Conservation (phyloP, 2,888 invertebrate genomes). For the Muscina levida region DNA sequence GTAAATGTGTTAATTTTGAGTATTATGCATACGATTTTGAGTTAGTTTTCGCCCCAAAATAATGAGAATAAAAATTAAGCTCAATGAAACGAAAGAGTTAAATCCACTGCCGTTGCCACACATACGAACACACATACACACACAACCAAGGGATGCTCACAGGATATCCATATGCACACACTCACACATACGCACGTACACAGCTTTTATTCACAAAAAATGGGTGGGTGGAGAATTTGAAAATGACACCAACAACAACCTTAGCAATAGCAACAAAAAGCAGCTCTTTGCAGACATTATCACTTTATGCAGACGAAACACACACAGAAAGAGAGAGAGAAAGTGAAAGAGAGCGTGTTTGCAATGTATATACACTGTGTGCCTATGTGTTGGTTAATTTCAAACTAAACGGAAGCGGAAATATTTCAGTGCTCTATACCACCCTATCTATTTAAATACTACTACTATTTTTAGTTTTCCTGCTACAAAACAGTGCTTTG, state of each 20-base stretch:
- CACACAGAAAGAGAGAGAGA: background rate
- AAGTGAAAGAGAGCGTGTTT: background rate
- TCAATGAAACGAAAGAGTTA: constrained; percentile 66
- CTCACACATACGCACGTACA: background rate
- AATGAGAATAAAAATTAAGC: constrained; percentile 64
- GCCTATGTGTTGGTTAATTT: background rate
- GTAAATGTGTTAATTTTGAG: constrained; percentile 60
- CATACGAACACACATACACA: constrained; percentile 17
- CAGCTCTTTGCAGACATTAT: constrained; percentile 51
- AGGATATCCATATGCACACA: constrained; percentile 19
- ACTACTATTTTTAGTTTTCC: too few species aligned
- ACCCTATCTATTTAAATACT: too few species aligned
- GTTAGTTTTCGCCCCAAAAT: constrained; percentile 66
- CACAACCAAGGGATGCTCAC: background rate
- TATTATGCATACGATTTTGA: constrained; percentile 62
- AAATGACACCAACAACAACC: constrained; percentile 36
- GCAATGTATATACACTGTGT: background rate
- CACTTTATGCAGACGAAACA: constrained; percentile 55
- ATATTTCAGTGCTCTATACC: background rate
- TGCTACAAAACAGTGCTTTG: too few species aligned
- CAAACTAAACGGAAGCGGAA: constrained; percentile 55
- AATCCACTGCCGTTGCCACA: constrained; percentile 52
- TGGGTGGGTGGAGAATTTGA: constrained; percentile 62
- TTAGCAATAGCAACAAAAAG: constrained; percentile 19
- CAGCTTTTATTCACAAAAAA: constrained; percentile 46